Evolutionary conservation across 2,888 invertebrate species (phyloP), one percentile per base, ranked within the genome.

Genomic region (Leptopterna dolabrata): DNA sequence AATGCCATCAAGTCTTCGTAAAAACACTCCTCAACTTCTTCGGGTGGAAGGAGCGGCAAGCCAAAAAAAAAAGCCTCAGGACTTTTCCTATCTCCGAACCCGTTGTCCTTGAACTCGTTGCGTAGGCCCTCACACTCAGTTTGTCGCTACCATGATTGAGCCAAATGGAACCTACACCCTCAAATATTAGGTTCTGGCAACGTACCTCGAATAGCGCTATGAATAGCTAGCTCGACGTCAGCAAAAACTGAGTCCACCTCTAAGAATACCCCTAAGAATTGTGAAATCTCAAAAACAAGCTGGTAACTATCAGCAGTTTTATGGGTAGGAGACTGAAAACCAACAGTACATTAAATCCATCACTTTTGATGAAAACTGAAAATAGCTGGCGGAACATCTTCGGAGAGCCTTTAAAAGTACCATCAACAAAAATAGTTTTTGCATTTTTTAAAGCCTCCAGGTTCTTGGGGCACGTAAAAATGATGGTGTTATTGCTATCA

Each of bases 321-420:
- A 47, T 27, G 47, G 81, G 81, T 55, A 81, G 81, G 55, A 81
- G 55, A 81, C 81, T 51, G 81, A 51, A 45, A 13, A 51, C 81
- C 14, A 81, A 14, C 47, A 47, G 63, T 63, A 63, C 63, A 16
- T 16, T 11, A 63, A 63, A 63, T 63, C 63, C 63, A 63, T 16
- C 63, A 63, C 63, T 63, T 16, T 63, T 63, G 6, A 63, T 63
- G 63, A 63, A 63, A 63, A 63, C 16, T 63, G 76, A 14, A 27
- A 76, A 76, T 76, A 36, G 76, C 76, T 76, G 76, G 76, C 24
- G 24, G 24, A 76, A 7, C 63, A 16, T 24, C n/a, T n/a, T n/a
- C n/a, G n/a, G n/a, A n/a, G n/a, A n/a, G n/a, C n/a, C n/a, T n/a
- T n/a, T n/a, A n/a, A n/a, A n/a, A n/a, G n/a, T n/a, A n/a, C n/a